These are phyloP conservation scores for Cryptophagus acutangulus DNA, from an alignment of 2,888 invertebrate species.

Conservation along the genomic window DNA sequence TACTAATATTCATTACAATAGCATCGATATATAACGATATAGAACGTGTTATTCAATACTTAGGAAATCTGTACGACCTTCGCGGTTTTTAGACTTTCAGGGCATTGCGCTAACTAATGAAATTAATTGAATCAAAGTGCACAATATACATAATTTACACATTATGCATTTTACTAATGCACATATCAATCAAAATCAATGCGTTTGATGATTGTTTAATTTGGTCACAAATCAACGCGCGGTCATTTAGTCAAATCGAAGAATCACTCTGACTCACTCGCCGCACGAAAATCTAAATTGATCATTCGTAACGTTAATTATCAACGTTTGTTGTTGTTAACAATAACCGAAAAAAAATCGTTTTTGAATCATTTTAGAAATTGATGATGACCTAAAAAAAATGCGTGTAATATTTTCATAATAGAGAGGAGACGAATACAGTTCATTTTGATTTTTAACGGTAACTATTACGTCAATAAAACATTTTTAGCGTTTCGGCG, in stretches of 20 bases:
- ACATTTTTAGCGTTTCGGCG: constrained; percentile 3
- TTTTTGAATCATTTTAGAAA: background rate
- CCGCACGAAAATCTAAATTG: background rate
- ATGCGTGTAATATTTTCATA: background rate
- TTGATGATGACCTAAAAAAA: constrained; percentile 1
- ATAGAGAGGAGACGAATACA: constrained; percentile 1
- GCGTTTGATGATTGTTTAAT: too few relatives aligned
- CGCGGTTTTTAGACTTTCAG: constrained; percentile 35
- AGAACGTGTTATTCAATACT: constrained; percentile 33
- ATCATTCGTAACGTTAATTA: too few relatives aligned
- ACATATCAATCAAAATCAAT: too few relatives aligned
- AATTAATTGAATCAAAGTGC: constrained; percentile 26
- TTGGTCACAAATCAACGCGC: too few relatives aligned
- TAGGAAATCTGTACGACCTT: constrained; percentile 32
- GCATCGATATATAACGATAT: constrained; percentile 23
- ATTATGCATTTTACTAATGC: too few relatives aligned
- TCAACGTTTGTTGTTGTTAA: too few relatives aligned
- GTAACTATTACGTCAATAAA: constrained; percentile 9
- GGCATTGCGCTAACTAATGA: constrained; percentile 33
- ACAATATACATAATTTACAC: too few relatives aligned
- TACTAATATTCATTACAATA: constrained; percentile 25
- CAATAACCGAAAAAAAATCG: too few relatives aligned
- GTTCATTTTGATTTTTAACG: constrained; percentile 8
- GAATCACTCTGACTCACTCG: background rate
- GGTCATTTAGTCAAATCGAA: constrained; percentile 17